Evolutionary conservation across 2,113 vertebrate genomes (phyloP), one percentile per base, ranked within the genome.

Genomic region (Rhineura floridana): DNA sequence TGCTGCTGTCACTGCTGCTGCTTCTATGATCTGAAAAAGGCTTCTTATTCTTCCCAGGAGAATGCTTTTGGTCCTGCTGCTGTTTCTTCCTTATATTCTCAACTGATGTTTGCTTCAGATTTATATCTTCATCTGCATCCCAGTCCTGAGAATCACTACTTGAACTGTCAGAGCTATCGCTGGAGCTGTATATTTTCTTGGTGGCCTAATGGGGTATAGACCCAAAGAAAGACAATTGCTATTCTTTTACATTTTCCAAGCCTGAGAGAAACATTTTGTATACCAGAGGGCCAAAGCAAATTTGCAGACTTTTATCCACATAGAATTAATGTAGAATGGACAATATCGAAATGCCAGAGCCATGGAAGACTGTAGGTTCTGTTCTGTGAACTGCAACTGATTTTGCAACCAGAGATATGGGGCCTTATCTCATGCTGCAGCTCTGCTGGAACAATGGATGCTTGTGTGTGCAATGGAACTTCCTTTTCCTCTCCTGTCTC

Each of bases 1-100:
- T 89, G 0, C 69, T 59, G 0, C n/a, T 85, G 0, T 0, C 70
- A 0, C 42, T 84, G 0, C 23, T 89, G 0, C 4, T 88, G 0
- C 21, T 89, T 0, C 75, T 48, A n/a, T n/a, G 0, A 42, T 70
- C 21, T 84, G 23, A 21, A 6, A 65, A 19, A 65, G 5, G 62
- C 62, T 65, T 65, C n/a, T n/a, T n/a, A n/a, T n/a, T 42, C n/a
- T 67, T 76, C 46, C 21, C 25, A 36, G 48, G 30, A 17, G 7
- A 70, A 42, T 70, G 21, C 15, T 70, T 11, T 79, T 63, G 55
- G 12, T 19, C 19, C 44, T 69, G 63, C 50, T 84, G 65, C 50
- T 70, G 30, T 65, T 10, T 50, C 46, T 81, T 44, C 28, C 21
- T 55, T 21, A 46, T 19, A 33, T 85, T 19, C 63, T 21, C 62